phyloP scores from a whole-genome alignment of 1,140 invertebrate genomes.

The Sinonovacula constricta region DNA sequence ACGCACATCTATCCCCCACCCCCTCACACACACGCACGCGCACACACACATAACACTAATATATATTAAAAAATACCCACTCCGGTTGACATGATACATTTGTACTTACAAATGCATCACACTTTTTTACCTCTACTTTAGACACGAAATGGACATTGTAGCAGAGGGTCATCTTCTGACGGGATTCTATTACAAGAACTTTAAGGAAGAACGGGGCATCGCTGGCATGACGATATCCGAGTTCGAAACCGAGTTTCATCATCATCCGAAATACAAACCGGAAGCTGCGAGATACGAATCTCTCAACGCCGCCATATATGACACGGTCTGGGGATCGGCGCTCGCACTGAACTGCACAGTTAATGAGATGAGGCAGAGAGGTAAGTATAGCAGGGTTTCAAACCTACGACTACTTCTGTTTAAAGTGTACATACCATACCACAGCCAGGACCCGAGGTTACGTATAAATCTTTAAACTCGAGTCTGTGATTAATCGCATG shows the following conservation, averaged over 20 bases:
- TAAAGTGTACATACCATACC: too few species aligned
- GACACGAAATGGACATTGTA: conserved; percentile 92
- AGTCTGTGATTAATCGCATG: too few species aligned
- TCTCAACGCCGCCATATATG: background rate
- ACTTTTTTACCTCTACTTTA: too few species aligned
- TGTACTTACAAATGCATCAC: too few species aligned
- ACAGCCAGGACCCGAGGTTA: too few species aligned
- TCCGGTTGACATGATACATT: too few species aligned
- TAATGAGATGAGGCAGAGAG: background rate
- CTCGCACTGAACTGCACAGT: background rate
- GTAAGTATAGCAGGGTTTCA: background rate
- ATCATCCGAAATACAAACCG: background rate
- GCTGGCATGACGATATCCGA: conserved; percentile 19
- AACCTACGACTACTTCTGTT: too few species aligned
- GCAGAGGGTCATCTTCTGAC: conserved; percentile 98
- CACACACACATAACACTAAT: too few species aligned
- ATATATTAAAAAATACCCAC: too few species aligned
- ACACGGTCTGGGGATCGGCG: background rate
- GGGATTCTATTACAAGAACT: conserved; percentile 85
- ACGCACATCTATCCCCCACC: too few species aligned
- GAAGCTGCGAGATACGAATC: background rate
- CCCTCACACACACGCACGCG: too few species aligned
- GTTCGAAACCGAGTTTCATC: background rate
- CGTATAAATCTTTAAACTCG: too few species aligned
- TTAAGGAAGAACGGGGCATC: conserved; percentile 18